These are phyloP conservation scores for Odontocerum albicorne DNA, from an alignment of 2,888 invertebrate species.

Conservation along the genomic window DNA sequence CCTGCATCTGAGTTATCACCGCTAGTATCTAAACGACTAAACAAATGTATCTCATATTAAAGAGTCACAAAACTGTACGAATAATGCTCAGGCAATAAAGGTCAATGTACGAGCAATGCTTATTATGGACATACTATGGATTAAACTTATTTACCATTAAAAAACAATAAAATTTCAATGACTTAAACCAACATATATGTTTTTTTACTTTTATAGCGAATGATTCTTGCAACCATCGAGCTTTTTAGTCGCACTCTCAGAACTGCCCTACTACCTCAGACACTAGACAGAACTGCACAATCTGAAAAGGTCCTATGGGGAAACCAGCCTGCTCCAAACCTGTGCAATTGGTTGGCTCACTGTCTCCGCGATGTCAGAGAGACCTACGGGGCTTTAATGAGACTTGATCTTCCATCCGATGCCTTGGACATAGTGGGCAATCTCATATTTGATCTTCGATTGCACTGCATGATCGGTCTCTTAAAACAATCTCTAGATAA, in stretches of 20 bases:
- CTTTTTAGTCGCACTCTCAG: constrained; percentile 74
- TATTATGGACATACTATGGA: too few species aligned
- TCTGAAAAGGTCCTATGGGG: constrained; percentile 58
- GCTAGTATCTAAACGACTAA: too few species aligned
- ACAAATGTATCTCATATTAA: too few species aligned
- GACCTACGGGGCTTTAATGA: constrained; percentile 78
- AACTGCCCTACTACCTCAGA: constrained; percentile 69
- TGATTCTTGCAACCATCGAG: constrained; percentile 77
- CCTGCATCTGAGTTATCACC: too few species aligned
- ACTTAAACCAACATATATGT: too few species aligned
- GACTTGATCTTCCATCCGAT: constrained; percentile 85
- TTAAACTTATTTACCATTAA: too few species aligned
- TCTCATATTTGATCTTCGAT: constrained; percentile 83
- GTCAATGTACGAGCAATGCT: too few species aligned
- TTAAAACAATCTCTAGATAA: constrained; percentile 83
- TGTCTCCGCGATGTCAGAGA: constrained; percentile 80
- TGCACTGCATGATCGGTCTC: constrained; percentile 82
- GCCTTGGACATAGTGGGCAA: constrained; percentile 82
- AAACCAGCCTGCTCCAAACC: constrained; percentile 57
- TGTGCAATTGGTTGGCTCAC: constrained; percentile 72
- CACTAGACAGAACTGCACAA: constrained; percentile 52
- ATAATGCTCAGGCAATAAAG: too few species aligned
- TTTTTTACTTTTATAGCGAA: constrained; percentile 63
- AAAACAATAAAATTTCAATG: too few species aligned
- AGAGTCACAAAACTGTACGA: too few species aligned